Conservation (phyloP, 2,797 vertebrate genomes). For the Centroberyx gerrardi region DNA sequence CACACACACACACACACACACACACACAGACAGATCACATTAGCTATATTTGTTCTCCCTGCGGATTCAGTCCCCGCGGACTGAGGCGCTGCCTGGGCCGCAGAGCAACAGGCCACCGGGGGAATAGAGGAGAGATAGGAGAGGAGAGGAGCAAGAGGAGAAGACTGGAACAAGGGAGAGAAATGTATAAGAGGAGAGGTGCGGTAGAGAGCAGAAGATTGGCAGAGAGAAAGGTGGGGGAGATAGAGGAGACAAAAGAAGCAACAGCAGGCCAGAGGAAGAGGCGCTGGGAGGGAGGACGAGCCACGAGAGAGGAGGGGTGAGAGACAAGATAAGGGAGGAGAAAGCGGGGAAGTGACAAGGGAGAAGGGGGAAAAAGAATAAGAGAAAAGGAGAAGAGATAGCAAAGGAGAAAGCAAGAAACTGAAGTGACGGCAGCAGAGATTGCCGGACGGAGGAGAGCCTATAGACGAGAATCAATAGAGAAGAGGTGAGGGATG, state of each 20-base stretch:
- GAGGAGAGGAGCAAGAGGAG: slow-evolving; percentile 38
- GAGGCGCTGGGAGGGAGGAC: slow-evolving; percentile 49
- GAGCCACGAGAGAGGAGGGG: slow-evolving; percentile 50
- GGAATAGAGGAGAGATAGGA: slow-evolving; percentile 52
- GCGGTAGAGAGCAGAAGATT: slow-evolving; percentile 48
- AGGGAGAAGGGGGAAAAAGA: slow-evolving; percentile 57
- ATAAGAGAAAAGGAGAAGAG: slow-evolving; percentile 52
- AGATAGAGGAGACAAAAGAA: slow-evolving; percentile 72
- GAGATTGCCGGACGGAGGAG: slow-evolving; percentile 65
- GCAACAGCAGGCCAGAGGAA: slow-evolving; percentile 49
- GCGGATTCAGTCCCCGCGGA: slow-evolving; percentile 60
- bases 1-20: slow-evolving; percentile 28
- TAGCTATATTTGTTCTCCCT: slow-evolving; percentile 72
- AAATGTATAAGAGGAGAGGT: slow-evolving; percentile 52
- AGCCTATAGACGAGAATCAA: slow-evolving; percentile 70
- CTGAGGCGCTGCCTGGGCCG: slow-evolving; percentile 46
- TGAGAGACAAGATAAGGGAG: slow-evolving; percentile 71
- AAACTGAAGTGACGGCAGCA: slow-evolving; percentile 56
- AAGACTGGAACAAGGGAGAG: slow-evolving; percentile 47
- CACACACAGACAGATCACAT: slow-evolving; percentile 57
- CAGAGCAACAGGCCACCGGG: slow-evolving; percentile 59
- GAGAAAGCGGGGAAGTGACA: slow-evolving; percentile 69
- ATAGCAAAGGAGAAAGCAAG: slow-evolving; percentile 56
- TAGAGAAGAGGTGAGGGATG: slow-evolving; percentile 71
- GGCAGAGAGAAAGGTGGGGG: slow-evolving; percentile 71